phyloP scores from a whole-genome alignment of 2,888 invertebrate genomes.

The Lasioglossum calceatum region DNA sequence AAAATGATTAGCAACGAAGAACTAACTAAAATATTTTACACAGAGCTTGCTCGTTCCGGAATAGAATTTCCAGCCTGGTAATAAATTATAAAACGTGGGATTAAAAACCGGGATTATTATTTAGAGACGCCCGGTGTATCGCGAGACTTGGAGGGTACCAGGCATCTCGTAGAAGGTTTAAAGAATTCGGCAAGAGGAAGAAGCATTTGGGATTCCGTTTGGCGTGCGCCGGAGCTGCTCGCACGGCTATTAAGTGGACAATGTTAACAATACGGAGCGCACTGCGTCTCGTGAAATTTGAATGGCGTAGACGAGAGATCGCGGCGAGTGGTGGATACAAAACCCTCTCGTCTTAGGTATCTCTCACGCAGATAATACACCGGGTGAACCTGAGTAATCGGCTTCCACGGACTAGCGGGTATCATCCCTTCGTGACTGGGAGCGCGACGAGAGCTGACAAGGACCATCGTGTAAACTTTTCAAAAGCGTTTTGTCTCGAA shows the following conservation, averaged over 20 bases:
- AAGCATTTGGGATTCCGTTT: not conserved
- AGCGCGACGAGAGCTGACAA: slow-evolving; percentile 53
- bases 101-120: not conserved
- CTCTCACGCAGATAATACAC: slow-evolving; percentile 66
- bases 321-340: slow-evolving; percentile 59
- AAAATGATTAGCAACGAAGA: too few relatives aligned
- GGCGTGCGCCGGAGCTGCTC: not conserved
- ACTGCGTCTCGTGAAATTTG: slow-evolving; percentile 64
- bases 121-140: not conserved
- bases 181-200: not conserved
- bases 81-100: not conserved
- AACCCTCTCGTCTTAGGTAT: slow-evolving; percentile 67
- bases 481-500: slow-evolving; percentile 68
- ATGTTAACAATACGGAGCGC: slow-evolving; percentile 49
- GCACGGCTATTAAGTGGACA: slow-evolving; percentile 44
- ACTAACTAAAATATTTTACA: not conserved
- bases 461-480: slow-evolving; percentile 70
- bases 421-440: slow-evolving; percentile 57
- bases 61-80: not conserved
- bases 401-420: slow-evolving; percentile 62
- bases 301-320: slow-evolving; percentile 51
- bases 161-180: not conserved
- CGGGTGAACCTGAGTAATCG: slow-evolving; percentile 67
- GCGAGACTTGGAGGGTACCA: not conserved
- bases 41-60: not conserved